phyloP scores from a whole-genome alignment of 2,797 vertebrate species.

The Molossus alvarezi region DNA sequence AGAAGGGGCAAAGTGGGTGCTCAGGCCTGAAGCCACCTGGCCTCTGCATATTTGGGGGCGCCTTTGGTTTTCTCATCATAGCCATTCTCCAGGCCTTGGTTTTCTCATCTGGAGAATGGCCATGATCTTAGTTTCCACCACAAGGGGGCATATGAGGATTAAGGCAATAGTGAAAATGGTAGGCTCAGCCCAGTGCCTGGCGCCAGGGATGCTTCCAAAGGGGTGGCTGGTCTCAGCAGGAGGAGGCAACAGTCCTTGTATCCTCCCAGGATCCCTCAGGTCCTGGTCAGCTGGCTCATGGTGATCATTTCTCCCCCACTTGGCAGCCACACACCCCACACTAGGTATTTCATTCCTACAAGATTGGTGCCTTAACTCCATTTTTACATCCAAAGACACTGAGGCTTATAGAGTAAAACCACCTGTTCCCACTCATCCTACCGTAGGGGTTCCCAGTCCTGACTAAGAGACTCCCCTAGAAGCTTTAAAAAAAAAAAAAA shows the following conservation, averaged over 20 bases:
- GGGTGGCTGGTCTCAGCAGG: not conserved
- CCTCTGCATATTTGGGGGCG: not conserved
- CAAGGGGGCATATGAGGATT: not conserved
- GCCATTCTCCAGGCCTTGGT: not conserved
- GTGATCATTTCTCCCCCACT: accelerated
- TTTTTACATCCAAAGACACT: not conserved
- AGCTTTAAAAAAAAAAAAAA: not conserved
- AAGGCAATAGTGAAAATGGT: accelerated
- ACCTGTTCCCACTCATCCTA: not conserved
- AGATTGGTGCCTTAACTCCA: not conserved
- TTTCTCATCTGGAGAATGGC: not conserved
- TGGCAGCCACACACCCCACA: not conserved
- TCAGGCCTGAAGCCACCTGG: not conserved
- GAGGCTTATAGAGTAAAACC: not conserved
- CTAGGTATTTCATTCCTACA: not conserved
- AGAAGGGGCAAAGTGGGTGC: not conserved
- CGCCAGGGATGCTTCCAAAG: not conserved
- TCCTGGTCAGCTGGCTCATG: not conserved
- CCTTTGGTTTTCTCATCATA: not conserved
- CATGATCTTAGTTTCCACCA: accelerated
- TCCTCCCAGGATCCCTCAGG: accelerated
- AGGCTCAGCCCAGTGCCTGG: not conserved
- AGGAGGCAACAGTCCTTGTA: not conserved
- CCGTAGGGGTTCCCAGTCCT: not conserved
- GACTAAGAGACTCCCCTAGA: not conserved